Evolutionary conservation across 2,888 invertebrate species (phyloP).

Genomic region (Aelia acuminata): DNA sequence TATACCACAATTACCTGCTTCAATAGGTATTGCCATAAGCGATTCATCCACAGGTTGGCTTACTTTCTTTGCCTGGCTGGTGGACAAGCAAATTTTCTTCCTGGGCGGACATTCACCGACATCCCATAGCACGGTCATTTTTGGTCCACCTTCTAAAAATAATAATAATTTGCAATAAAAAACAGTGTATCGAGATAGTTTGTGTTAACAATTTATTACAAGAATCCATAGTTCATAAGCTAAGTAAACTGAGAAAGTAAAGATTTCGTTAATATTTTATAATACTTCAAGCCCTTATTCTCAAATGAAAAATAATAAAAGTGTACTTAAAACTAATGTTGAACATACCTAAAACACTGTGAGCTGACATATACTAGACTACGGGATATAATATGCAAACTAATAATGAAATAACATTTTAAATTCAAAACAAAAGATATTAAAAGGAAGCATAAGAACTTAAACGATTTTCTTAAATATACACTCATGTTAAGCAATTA

Average conservation of each 20-base stretch:
- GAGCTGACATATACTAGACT: neutral
- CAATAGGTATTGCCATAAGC: constrained; percentile 66
- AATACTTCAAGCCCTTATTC: neutral
- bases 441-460: neutral
- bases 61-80: constrained; percentile 61
- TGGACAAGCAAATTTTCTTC: constrained; percentile 70
- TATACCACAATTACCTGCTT: constrained; percentile 64
- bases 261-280: neutral
- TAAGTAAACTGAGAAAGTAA: neutral
- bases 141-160: constrained; percentile 69
- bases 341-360: neutral
- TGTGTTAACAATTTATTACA: neutral
- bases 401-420: neutral
- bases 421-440: neutral
- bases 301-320: no score
- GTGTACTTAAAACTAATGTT: neutral
- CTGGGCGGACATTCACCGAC: constrained; percentile 71
- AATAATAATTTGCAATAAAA: neutral
- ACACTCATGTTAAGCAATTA: neutral
- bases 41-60: constrained; percentile 64
- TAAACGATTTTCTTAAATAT: neutral
- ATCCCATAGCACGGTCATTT: constrained; percentile 73
- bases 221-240: neutral
- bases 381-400: neutral
- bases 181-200: no score